phyloP scores from a whole-genome alignment of 2,113 vertebrate genomes.

The Micromys minutus region DNA sequence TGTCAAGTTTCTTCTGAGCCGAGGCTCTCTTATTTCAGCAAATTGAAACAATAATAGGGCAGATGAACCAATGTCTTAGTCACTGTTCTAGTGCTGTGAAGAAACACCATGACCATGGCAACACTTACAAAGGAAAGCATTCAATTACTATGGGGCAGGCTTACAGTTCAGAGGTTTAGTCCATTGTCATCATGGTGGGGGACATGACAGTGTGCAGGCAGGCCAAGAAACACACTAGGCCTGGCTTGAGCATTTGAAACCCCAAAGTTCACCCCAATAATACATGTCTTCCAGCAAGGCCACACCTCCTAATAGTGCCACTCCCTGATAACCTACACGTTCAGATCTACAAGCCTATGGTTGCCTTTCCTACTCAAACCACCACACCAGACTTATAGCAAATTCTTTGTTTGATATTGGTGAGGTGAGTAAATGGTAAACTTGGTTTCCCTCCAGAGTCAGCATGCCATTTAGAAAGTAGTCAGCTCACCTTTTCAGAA shows the following conservation, averaged over 20 bases:
- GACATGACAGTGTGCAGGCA: too few relatives aligned
- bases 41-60: not conserved
- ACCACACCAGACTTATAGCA: not conserved
- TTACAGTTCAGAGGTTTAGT: not conserved
- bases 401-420: not conserved
- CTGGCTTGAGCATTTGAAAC: not conserved
- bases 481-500: not conserved
- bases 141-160: not conserved
- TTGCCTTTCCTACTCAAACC: not conserved
- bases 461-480: not conserved
- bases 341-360: not conserved
- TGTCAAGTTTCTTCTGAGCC: slow-evolving; percentile 14
- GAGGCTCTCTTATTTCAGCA: not conserved
- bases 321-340: not conserved
- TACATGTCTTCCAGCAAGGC: not conserved
- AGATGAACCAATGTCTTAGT: not conserved
- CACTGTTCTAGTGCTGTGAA: not conserved
- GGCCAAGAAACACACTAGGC: not conserved
- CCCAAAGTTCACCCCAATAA: not conserved
- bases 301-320: not conserved
- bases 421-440: not conserved
- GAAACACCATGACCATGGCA: not conserved
- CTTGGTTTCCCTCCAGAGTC: not conserved
- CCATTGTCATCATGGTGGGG: not conserved
- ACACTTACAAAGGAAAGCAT: not conserved